These are phyloP conservation scores for Chrysochloris asiatica DNA, from an alignment of 2,113 vertebrate genomes.

Conservation along the genomic window DNA sequence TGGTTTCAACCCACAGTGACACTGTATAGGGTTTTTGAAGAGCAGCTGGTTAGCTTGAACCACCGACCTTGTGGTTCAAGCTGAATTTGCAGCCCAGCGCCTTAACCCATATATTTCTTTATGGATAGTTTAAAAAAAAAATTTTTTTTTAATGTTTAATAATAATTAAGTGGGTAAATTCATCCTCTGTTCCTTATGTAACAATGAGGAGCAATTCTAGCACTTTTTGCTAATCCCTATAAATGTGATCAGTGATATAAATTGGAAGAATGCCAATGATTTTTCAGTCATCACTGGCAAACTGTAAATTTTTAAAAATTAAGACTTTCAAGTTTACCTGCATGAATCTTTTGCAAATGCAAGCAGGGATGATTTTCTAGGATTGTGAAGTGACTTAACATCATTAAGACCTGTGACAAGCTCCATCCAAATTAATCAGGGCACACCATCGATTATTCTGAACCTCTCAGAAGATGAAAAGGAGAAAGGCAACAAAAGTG, in stretches of 20 bases:
- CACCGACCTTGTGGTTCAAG: too few species aligned
- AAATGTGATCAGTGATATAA: constrained; percentile 49
- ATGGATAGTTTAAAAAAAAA: too few species aligned
- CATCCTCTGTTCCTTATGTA: background rate
- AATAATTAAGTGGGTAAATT: constrained; percentile 52
- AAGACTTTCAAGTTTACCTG: constrained; percentile 64
- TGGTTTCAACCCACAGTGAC: too few species aligned
- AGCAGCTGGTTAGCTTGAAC: too few species aligned
- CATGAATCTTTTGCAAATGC: constrained; percentile 43
- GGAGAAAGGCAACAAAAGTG: background rate
- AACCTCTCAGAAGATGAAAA: constrained; percentile 48
- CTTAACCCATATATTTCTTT: too few species aligned
- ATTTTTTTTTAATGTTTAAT: constrained; percentile 61
- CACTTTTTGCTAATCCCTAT: constrained; percentile 47
- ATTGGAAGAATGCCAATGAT: constrained; percentile 51
- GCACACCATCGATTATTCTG: background rate
- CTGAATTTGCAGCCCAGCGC: too few species aligned
- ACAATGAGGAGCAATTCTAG: constrained; percentile 21
- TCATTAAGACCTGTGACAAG: constrained; percentile 50
- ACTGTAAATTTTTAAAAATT: constrained; percentile 67
- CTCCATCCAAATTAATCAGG: constrained; percentile 30
- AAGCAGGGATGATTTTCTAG: constrained; percentile 41
- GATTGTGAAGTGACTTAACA: constrained; percentile 25
- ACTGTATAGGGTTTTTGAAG: too few species aligned
- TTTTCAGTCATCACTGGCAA: constrained; percentile 58